A percentile compares a stretch with the other conserved stretches of the same genome.
These are phyloP conservation scores for Philantomba maxwellii DNA, from an alignment of 2,113 vertebrate species.

Conservation along the genomic window DNA sequence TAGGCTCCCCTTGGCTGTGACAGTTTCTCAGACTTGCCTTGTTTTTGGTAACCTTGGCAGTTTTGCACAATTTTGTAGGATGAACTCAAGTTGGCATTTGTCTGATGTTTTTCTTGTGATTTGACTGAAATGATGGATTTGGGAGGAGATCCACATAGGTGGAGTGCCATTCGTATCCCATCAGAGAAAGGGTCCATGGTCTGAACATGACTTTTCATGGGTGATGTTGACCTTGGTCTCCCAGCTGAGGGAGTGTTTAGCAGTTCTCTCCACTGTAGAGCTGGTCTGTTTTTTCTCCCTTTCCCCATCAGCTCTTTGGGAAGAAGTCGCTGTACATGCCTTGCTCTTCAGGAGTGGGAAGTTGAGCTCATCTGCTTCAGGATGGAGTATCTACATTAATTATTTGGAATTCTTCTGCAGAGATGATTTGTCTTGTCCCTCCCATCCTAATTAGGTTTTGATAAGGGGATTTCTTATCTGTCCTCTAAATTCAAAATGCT, in stretches of 20 bases:
- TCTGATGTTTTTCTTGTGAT: background rate
- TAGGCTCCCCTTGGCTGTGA: background rate
- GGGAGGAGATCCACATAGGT: background rate
- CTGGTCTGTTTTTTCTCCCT: background rate
- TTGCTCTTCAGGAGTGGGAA: background rate
- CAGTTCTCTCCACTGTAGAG: background rate
- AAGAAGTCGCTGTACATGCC: background rate
- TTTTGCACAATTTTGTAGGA: background rate
- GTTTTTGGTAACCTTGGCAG: background rate
- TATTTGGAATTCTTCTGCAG: background rate
- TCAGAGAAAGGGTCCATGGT: background rate
- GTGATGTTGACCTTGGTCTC: background rate
- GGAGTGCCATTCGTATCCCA: background rate
- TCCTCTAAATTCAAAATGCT: constrained; percentile 40
- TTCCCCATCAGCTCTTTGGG: background rate
- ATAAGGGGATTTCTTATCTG: constrained; percentile 34
- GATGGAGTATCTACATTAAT: background rate
- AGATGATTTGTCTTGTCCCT: background rate
- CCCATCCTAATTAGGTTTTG: background rate
- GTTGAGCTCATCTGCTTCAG: background rate
- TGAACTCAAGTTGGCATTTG: background rate
- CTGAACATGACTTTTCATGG: background rate
- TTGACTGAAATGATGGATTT: background rate
- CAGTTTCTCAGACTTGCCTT: background rate
- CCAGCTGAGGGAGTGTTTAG: background rate